Evolutionary conservation across 2,113 vertebrate genomes (phyloP).

Genomic region (Paramormyrops kingsleyae): DNA sequence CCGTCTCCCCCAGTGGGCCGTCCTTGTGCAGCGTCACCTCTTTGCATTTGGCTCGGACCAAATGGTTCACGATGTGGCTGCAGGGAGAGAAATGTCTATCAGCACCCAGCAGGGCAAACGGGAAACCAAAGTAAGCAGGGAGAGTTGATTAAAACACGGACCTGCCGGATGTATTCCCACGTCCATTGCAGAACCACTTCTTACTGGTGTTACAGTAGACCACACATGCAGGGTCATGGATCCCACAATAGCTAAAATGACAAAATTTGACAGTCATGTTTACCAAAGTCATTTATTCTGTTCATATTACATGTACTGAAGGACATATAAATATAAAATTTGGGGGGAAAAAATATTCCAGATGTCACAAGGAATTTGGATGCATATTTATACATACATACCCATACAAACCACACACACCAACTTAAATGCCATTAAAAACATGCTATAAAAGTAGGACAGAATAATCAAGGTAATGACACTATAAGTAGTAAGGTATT

Average conservation of each 20-base stretch:
- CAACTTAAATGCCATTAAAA: neutral
- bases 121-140: neutral
- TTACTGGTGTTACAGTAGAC: constrained; percentile 99
- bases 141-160: constrained; percentile 34
- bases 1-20: constrained; percentile 89
- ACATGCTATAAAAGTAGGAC: neutral
- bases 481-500: neutral
- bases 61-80: constrained; percentile 97
- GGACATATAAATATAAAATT: neutral
- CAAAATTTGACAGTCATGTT: neutral
- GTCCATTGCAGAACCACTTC: constrained; percentile 98
- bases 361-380: neutral
- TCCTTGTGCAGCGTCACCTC: constrained; percentile 98
- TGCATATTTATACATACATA: neutral
- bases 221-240: constrained; percentile 95
- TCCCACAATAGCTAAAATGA: constrained; percentile 85
- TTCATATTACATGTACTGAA: neutral
- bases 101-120: neutral
- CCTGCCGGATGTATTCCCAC: constrained; percentile 98
- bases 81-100: neutral
- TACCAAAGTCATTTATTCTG: neutral
- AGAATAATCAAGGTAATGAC: neutral
- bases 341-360: neutral
- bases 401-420: neutral
- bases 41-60: constrained; percentile 96